Base-by-base conservation (phyloP, 2,113 vertebrate genomes). In the Miniopterus natalensis region DNA sequence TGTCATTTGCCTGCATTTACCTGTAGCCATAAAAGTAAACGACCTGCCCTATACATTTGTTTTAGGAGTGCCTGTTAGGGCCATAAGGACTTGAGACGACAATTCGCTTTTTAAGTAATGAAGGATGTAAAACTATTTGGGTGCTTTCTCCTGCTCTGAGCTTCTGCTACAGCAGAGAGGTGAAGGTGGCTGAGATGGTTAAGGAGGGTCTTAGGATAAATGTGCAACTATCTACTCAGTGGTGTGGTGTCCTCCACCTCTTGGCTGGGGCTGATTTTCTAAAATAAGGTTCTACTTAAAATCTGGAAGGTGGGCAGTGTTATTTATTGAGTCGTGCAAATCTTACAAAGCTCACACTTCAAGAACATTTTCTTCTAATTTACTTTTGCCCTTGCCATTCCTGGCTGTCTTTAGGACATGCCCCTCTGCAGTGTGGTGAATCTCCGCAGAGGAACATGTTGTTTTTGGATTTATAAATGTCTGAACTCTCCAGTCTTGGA, bases 401-500 rank as follows among this genome's bases (percentile, higher is more conserved):
- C 65, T 90, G 70, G 40, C 85, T 53, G 49, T 42, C 51, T 53
- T 74, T 40, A 40, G 29, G 75, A 61, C 21, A 84, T 7, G 5
- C 8, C 70, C 40, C 21, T 85, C 9, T 40, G 86, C 3, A 81
- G 23, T 23, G 5, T 13, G 23, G 59, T 47, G 20, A 53, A 65
- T 78, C 63, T 96, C 66, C 96, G 0, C 79, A 66, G 20, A 70
- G 57, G 31, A 81, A 87, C 18, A 87, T 42, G 3, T 77, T 93
- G 17, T 31, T 96, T 91, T 87, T 83, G 92, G 84, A 78, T 93
- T 79, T 96, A 88, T 18, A 87, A 78, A 96, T 68, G 59, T 86
- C 42, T 92, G 85, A 93, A 83, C 27, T 91, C 42, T 88, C 85
- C 55, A 57, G 2, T 91, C 57, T 65, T 71, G 47, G 47, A 40